phyloP scores from a whole-genome alignment of 2,888 invertebrate genomes.

The Sturmia bella region DNA sequence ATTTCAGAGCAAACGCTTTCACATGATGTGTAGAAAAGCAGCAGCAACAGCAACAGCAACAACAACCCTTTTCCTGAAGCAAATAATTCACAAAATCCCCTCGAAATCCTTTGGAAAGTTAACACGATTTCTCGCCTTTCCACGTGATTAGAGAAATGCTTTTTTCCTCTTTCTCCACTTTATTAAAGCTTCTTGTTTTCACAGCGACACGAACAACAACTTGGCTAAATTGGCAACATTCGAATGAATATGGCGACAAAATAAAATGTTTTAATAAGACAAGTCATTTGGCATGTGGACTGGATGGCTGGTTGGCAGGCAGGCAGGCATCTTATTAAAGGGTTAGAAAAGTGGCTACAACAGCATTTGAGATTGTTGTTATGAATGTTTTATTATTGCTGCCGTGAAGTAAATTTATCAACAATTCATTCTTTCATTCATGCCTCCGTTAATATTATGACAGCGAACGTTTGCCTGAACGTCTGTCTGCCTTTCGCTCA shows the following conservation, averaged over 20 bases:
- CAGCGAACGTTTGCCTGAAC: slow-evolving; percentile 68
- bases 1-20: slow-evolving; percentile 2
- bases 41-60: too few species aligned
- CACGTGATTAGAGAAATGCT: slow-evolving; percentile 77
- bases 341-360: slow-evolving; percentile 50
- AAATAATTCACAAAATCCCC: slow-evolving; percentile 49
- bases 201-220: slow-evolving; percentile 54
- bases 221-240: slow-evolving; percentile 73
- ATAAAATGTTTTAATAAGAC: slow-evolving; percentile 55
- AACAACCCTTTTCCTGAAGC: slow-evolving; percentile 73
- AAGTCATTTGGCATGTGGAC: slow-evolving; percentile 64
- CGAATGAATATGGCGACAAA: slow-evolving; percentile 70
- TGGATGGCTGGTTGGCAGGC: too few species aligned
- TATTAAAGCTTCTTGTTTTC: slow-evolving; percentile 37
- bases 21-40: slow-evolving; percentile 21
- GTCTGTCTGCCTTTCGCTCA: slow-evolving; percentile 19
- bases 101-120: slow-evolving; percentile 54
- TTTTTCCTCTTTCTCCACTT: slow-evolving; percentile 5
- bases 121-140: slow-evolving; percentile 81
- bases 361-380: slow-evolving; percentile 15
- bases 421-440: slow-evolving; percentile 52
- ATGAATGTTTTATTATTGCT: background rate
- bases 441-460: slow-evolving; percentile 69
- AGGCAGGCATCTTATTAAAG: slow-evolving; percentile 63
- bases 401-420: slow-evolving; percentile 54